A percentile compares a stretch with the other conserved stretches of the same genome.
phyloP scores from a whole-genome alignment of 2,797 vertebrate species.

The Pseudopleuronectes americanus region DNA sequence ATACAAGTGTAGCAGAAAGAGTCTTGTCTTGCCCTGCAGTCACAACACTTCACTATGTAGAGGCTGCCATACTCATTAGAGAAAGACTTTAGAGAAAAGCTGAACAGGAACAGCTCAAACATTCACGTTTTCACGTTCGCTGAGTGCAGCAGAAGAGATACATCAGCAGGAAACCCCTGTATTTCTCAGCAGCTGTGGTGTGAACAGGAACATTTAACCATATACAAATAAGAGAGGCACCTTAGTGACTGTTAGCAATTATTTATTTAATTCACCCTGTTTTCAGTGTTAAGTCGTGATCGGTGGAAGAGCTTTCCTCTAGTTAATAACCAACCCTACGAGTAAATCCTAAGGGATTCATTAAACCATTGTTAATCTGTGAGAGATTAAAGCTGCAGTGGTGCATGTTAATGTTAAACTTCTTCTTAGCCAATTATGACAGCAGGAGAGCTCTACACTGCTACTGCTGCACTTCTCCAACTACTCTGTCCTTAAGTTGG shows the following conservation, averaged over 20 bases:
- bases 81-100: neutral
- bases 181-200: neutral
- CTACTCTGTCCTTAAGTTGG: neutral
- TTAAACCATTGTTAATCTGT: conserved; percentile 17
- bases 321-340: conserved; percentile 3
- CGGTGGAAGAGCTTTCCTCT: neutral
- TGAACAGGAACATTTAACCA: conserved; percentile 10
- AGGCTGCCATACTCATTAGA: conserved; percentile 46
- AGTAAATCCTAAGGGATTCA: conserved; percentile 20
- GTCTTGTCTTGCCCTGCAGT: conserved; percentile 26
- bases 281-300: too few relatives aligned
- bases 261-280: too few relatives aligned
- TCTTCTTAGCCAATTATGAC: neutral
- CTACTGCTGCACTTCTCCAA: neutral
- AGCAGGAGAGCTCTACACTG: neutral
- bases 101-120: conserved; percentile 23
- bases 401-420: neutral
- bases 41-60: conserved; percentile 28
- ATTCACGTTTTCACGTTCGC: conserved; percentile 18
- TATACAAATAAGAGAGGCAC: neutral
- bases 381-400: conserved; percentile 1
- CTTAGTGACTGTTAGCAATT: too few relatives aligned
- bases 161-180: neutral
- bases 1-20: conserved; percentile 3
- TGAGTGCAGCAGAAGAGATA: neutral